phyloP scores from a whole-genome alignment of 2,797 vertebrate genomes.

The Bovichtus variegatus region DNA sequence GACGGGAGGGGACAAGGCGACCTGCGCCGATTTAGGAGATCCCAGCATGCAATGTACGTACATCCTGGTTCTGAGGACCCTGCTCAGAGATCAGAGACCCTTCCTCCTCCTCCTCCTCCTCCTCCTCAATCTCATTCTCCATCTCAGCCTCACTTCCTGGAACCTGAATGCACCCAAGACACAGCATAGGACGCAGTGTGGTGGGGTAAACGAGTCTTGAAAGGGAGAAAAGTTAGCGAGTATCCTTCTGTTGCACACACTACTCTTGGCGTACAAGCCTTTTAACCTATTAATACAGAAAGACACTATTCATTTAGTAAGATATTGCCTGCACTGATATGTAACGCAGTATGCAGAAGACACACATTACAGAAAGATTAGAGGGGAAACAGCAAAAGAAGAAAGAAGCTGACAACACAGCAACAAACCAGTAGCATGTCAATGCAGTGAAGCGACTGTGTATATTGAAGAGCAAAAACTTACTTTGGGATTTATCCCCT shows the following conservation, averaged over 20 bases:
- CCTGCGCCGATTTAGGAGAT: conserved; percentile 56
- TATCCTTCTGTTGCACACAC: conserved; percentile 42
- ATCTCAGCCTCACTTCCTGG: conserved; percentile 83
- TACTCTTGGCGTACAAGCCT: conserved; percentile 33
- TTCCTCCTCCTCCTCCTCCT: conserved; percentile 79
- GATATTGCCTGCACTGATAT: conserved; percentile 17
- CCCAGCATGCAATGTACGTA: conserved; percentile 86
- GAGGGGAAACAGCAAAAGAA: conserved; percentile 47
- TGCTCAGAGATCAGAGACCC: conserved; percentile 84
- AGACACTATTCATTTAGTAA: neutral
- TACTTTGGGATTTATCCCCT: conserved; percentile 79
- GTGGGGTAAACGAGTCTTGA: conserved; percentile 68
- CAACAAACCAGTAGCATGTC: conserved; percentile 46
- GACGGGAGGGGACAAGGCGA: conserved; percentile 28
- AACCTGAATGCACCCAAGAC: conserved; percentile 86
- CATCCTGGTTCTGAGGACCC: conserved; percentile 84
- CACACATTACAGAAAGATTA: conserved; percentile 36
- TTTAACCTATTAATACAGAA: conserved; percentile 6
- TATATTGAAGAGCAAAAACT: conserved; percentile 7
- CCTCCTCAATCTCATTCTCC: conserved; percentile 71
- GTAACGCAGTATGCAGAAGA: conserved; percentile 38
- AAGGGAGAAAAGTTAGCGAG: conserved; percentile 66
- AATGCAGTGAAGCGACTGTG: conserved; percentile 27
- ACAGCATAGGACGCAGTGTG: conserved; percentile 77
- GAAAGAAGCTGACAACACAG: conserved; percentile 56